Conservation (phyloP, 2,888 invertebrate genomes). For the Mesoligia furuncula region DNA sequence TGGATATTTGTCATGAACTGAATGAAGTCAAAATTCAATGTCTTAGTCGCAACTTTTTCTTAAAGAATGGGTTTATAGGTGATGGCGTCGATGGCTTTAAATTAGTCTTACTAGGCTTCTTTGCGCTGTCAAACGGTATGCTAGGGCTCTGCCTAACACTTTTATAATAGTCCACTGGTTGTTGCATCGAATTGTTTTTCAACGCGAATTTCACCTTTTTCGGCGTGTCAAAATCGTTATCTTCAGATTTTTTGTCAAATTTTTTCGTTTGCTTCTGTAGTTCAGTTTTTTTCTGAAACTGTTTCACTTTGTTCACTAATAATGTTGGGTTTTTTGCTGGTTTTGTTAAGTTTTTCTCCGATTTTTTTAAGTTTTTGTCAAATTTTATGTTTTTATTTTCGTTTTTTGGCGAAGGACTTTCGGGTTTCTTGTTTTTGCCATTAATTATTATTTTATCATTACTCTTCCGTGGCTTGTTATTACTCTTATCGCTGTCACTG, state of each 20-base stretch:
- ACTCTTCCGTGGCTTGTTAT: slow-evolving; percentile 37
- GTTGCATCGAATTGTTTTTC: slow-evolving; percentile 93
- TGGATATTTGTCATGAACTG: neutral
- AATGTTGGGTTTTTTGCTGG: slow-evolving; percentile 62
- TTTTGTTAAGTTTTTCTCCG: slow-evolving; percentile 6
- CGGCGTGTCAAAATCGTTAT: slow-evolving; percentile 72
- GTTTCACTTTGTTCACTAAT: slow-evolving; percentile 77
- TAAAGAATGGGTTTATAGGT: slow-evolving; percentile 95
- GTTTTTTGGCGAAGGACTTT: slow-evolving; percentile 14
- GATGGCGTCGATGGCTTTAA: slow-evolving; percentile 93
- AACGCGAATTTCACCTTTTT: slow-evolving; percentile 94
- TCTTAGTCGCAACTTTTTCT: slow-evolving; percentile 83
- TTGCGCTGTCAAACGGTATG: slow-evolving; percentile 93
- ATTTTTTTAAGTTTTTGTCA: neutral
- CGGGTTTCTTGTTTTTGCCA: slow-evolving; percentile 22
- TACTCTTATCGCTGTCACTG: slow-evolving; percentile 35
- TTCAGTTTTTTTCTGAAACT: slow-evolving; percentile 72
- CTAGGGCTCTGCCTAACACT: slow-evolving; percentile 93
- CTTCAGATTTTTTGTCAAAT: slow-evolving; percentile 42
- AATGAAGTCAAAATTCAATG: slow-evolving; percentile 28
- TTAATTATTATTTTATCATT: slow-evolving; percentile 23
- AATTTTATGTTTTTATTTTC: neutral
- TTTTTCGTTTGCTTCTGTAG: slow-evolving; percentile 70
- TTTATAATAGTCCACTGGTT: slow-evolving; percentile 93
- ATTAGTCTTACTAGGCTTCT: slow-evolving; percentile 93